Conservation (phyloP, 2,113 vertebrate genomes). For the Crotophaga sulcirostris region DNA sequence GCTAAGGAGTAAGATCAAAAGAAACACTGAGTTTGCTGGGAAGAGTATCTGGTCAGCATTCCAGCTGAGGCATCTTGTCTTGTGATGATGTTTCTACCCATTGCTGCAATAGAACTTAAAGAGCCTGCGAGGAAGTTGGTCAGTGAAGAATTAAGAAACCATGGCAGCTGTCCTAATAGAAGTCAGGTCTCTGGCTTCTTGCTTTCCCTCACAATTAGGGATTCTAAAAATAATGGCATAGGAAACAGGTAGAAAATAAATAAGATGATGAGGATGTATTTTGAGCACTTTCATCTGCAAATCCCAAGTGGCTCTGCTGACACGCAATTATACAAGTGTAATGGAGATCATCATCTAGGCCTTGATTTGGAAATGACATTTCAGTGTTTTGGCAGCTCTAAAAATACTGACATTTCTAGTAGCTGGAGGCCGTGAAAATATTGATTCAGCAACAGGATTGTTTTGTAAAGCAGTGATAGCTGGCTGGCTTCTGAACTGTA, state of each 20-base stretch:
- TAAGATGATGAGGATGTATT: not conserved
- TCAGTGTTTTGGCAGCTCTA: slow-evolving; percentile 22
- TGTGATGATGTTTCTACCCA: not conserved
- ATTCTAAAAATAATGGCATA: not conserved
- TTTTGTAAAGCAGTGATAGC: slow-evolving; percentile 50
- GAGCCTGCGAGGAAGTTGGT: not conserved
- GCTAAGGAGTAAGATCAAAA: not conserved
- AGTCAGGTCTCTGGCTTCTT: not conserved
- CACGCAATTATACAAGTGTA: not conserved
- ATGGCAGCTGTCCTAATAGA: not conserved
- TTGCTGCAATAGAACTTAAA: not conserved
- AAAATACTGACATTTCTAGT: slow-evolving; percentile 48
- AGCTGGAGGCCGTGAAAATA: slow-evolving; percentile 58
- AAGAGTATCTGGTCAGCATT: not conserved
- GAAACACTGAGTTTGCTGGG: not conserved
- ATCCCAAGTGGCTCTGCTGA: not conserved
- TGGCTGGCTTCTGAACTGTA: slow-evolving; percentile 40
- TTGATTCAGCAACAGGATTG: slow-evolving; percentile 53
- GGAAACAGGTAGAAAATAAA: not conserved
- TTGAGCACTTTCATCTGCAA: not conserved
- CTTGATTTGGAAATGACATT: slow-evolving; percentile 49
- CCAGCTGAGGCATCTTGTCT: not conserved
- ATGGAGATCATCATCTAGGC: not conserved
- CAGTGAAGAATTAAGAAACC: not conserved
- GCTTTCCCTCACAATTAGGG: not conserved